Evolutionary conservation across 2,113 vertebrate genomes (phyloP), one percentile per base, ranked within the genome.

Genomic region (Saguinus midas): DNA sequence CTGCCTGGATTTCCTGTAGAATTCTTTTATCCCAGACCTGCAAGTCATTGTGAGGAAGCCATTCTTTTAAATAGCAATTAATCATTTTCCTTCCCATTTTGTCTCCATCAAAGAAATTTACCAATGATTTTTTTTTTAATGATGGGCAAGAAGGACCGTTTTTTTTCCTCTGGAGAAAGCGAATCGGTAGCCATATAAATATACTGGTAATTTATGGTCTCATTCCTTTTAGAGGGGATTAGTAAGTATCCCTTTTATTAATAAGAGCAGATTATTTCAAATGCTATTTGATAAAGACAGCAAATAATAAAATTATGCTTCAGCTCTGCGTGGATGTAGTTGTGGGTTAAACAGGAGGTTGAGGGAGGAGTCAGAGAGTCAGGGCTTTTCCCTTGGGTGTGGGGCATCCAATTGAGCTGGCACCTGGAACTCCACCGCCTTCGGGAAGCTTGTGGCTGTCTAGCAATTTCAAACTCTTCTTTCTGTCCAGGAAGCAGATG

Each of bases 401-500:
- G 4, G 73, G 86, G 40, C 27, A 4, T 17, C 82, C 0, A 1
- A 35, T 32, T 13, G 3, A 61, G 32, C 25, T 5, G 37, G 45
- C 48, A 87, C 73, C 76, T 43, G 35, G 27, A 32, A 11, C n/a
- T 64, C 27, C 14, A 4, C 58, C 12, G 79, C n/a, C 58, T 86
- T 79, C 10, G 64, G 7, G 64, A 90, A 84, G 75, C 0, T 18
- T 0, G 1, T 52, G 57, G 27, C 90, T 73, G 21, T 90, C 80
- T 73, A 94, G 94, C 76, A 50, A 45, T 81, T 90, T 91, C 68
- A 88, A 92, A 95, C 78, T 78, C 7, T 79, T 48, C 78, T 93
- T 87, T 96, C 84, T 96, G 76, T 96, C 76, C 80, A 81, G 95
- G 90, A 94, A 96, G 90, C 96, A 96, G 96, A 92, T 97, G 95